Evolutionary conservation across 2,888 invertebrate genomes (phyloP).

Genomic region (Troides helena): DNA sequence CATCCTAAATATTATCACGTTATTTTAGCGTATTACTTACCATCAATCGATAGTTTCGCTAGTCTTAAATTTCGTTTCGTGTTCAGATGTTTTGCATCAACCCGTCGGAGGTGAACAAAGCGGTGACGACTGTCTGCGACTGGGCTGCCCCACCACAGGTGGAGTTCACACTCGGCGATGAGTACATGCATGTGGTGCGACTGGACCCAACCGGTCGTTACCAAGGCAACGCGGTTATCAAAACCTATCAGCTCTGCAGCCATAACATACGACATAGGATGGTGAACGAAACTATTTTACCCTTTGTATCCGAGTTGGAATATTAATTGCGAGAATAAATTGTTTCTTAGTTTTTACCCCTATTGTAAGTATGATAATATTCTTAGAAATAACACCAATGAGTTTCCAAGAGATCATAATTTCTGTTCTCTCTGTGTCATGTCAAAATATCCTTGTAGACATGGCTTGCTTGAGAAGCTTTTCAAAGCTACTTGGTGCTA

Average conservation of each 20-base stretch:
- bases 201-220: constrained; percentile 58
- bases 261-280: constrained; percentile 45
- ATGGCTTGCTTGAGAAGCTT: too few species aligned
- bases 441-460: too few species aligned
- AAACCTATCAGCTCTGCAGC: constrained; percentile 60
- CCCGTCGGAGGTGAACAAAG: constrained; percentile 59
- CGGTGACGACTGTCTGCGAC: constrained; percentile 61
- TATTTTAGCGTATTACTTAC: too few species aligned
- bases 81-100: constrained; percentile 62
- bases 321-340: neutral
- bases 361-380: too few species aligned
- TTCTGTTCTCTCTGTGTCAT: too few species aligned
- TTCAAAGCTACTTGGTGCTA: neutral
- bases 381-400: too few species aligned
- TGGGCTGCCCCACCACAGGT: constrained; percentile 68
- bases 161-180: constrained; percentile 62
- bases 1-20: too few species aligned
- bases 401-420: too few species aligned
- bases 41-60: too few species aligned
- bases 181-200: constrained; percentile 63
- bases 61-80: neutral
- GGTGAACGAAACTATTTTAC: constrained; percentile 6
- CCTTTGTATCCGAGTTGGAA: constrained; percentile 8
- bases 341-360: too few species aligned
- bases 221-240: constrained; percentile 61